phyloP scores from a whole-genome alignment of 2,113 vertebrate genomes.

The Rostratula benghalensis region DNA sequence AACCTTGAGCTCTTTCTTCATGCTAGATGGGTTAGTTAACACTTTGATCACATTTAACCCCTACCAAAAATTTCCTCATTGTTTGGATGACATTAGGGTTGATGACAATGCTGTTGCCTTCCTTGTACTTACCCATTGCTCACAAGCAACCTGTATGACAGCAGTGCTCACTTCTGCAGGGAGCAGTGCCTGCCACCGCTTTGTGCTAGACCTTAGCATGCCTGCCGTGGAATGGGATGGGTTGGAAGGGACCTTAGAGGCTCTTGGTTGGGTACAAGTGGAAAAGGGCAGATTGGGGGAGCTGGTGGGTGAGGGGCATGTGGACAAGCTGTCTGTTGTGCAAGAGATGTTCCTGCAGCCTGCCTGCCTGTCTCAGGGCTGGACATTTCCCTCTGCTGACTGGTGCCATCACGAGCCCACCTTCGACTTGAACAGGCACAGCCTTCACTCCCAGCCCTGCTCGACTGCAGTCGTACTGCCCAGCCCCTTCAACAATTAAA shows the following conservation, averaged over 20 bases:
- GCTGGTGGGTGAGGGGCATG: no score
- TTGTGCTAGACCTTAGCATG: not conserved
- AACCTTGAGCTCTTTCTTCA: not conserved
- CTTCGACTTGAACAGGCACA: rapidly evolving
- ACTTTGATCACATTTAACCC: not conserved
- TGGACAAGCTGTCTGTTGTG: rapidly evolving
- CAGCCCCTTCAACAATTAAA: not conserved
- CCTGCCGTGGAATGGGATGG: not conserved
- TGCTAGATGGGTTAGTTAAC: not conserved
- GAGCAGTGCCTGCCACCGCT: rapidly evolving
- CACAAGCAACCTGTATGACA: no score
- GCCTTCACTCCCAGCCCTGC: not conserved
- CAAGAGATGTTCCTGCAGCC: not conserved
- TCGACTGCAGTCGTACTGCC: rapidly evolving
- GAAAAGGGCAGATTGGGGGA: no score
- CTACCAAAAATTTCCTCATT: not conserved
- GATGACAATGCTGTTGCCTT: rapidly evolving
- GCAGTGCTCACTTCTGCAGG: not conserved
- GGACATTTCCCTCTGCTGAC: not conserved
- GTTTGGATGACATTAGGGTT: not conserved
- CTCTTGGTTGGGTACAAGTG: no score
- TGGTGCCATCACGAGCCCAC: not conserved
- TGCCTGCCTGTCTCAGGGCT: rapidly evolving
- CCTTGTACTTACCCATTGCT: not conserved
- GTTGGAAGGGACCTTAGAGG: not conserved